Base-by-base conservation (phyloP, 2,888 invertebrate species). In the Strigamia maritima region DNA sequence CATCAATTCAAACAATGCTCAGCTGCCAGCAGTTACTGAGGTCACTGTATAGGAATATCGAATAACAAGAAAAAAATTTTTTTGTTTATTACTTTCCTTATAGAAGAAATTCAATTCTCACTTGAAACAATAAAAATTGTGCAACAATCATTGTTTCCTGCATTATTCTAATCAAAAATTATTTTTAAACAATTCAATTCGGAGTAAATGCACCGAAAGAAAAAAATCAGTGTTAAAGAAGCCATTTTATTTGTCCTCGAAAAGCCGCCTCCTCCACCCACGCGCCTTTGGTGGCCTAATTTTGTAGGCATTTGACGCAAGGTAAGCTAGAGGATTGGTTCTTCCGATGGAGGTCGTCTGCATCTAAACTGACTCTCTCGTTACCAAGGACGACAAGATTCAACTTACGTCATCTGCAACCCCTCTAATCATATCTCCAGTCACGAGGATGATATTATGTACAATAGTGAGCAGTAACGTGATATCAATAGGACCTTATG, bases 241-340 rank as follows among this genome's bases (percentile, higher is more conserved):
- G 49, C 49, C 49, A 49, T 49, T 49, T 49, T 49, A n/a, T 24
- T 26, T 26, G 65, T 65, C 65, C 65, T 65, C 65, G 65, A 65
- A 65, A 65, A 7, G 26, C 65, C 24, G 65, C 65, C 65, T 65
- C 65, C 65, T 65, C 65, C 65, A 65, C 65, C 65, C 65, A 65
- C 65, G 65, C 65, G 65, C 28, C 65, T 26, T 26, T 24, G 65
- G 26, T 65, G 65, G 65, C 65, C 65, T 65, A 24, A 65, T 65
- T 65, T 65, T 65, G 65, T 26, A 65, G 28, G 2, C 65, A 26
- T 65, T 49, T 65, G 65, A 65, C 28, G 65, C 65, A 65, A 65
- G 65, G 65, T 65, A 65, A 65, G 65, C 65, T 16, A 28, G 65
- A 65, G 65, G 65, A 65, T 65, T 65, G 65, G 65, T 65, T 65